phyloP scores from a whole-genome alignment of 2,797 vertebrate species.

The Dendrocincla fuliginosa region DNA sequence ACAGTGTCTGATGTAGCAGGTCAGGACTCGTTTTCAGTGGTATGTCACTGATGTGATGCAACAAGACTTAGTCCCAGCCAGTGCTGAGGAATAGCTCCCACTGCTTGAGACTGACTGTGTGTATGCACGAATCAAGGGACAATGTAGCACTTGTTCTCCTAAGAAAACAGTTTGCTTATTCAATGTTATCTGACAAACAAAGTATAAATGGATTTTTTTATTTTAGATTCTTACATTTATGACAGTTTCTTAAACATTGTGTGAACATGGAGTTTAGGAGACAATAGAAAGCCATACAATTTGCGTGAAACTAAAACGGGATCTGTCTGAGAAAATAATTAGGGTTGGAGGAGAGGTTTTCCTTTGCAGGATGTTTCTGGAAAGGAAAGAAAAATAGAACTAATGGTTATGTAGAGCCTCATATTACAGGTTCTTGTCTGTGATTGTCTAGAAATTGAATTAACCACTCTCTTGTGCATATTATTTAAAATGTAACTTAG shows the following conservation, averaged over 20 bases:
- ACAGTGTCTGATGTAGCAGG: not conserved
- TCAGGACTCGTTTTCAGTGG: not conserved
- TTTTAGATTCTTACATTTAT: not conserved
- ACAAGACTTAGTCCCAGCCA: not conserved
- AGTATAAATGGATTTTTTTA: not conserved
- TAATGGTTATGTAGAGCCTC: not conserved
- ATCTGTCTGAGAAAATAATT: conserved; percentile 53
- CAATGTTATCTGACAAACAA: not conserved
- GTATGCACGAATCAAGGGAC: not conserved
- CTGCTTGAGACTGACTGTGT: not conserved
- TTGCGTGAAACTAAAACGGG: not conserved
- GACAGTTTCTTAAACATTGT: not conserved
- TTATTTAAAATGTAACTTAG: not conserved
- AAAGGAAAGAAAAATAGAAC: conserved; percentile 46
- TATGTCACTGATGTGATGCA: not conserved
- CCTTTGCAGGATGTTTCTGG: conserved; percentile 27
- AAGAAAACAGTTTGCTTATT: not conserved
- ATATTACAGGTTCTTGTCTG: conserved; percentile 15
- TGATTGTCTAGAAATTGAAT: conserved; percentile 47
- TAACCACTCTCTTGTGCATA: conserved; percentile 34
- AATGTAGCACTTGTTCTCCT: not conserved
- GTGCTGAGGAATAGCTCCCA: not conserved
- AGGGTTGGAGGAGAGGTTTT: conserved; percentile 23
- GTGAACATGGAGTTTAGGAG: not conserved
- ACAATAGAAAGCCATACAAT: not conserved